Conservation (phyloP, 2,888 invertebrate species). For the Blastobasis adustella region DNA sequence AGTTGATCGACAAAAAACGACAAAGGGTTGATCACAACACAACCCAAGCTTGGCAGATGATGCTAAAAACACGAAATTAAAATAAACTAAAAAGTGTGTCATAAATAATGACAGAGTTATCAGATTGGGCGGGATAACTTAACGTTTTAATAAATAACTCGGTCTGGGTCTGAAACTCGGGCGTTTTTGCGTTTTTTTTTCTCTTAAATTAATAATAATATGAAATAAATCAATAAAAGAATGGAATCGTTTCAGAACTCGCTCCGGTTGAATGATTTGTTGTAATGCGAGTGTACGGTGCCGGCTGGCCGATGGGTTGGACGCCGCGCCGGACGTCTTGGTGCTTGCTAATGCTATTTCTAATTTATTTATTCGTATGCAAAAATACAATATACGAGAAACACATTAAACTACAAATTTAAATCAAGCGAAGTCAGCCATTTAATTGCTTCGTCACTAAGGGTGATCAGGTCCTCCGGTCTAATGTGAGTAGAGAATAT, state of each 20-base stretch:
- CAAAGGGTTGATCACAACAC: constrained; percentile 13
- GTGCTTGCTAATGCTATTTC: constrained; percentile 26
- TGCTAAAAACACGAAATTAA: constrained; percentile 30
- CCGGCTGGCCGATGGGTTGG: constrained; percentile 35
- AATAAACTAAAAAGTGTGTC: constrained; percentile 30
- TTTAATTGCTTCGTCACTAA: too few relatives aligned
- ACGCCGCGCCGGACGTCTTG: constrained; percentile 23
- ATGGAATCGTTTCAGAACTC: constrained; percentile 64
- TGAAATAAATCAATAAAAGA: constrained; percentile 71
- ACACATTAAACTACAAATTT: too few relatives aligned
- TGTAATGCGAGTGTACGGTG: constrained; percentile 61
- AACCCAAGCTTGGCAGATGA: constrained; percentile 24
- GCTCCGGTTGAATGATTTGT: constrained; percentile 69
- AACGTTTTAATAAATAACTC: constrained; percentile 62
- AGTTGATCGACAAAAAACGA: constrained; percentile 15
- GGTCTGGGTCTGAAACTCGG: constrained; percentile 30
- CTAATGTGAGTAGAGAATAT: too few relatives aligned
- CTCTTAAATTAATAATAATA: constrained; percentile 69
- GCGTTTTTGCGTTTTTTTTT: constrained; percentile 34
- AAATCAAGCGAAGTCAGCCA: too few relatives aligned
- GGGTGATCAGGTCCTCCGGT: too few relatives aligned
- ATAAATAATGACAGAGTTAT: constrained; percentile 51
- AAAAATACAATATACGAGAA: too few relatives aligned
- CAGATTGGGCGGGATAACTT: constrained; percentile 56
- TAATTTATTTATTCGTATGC: too few relatives aligned